phyloP scores from a whole-genome alignment of 2,113 vertebrate species.

The Cyprinus carpio region DNA sequence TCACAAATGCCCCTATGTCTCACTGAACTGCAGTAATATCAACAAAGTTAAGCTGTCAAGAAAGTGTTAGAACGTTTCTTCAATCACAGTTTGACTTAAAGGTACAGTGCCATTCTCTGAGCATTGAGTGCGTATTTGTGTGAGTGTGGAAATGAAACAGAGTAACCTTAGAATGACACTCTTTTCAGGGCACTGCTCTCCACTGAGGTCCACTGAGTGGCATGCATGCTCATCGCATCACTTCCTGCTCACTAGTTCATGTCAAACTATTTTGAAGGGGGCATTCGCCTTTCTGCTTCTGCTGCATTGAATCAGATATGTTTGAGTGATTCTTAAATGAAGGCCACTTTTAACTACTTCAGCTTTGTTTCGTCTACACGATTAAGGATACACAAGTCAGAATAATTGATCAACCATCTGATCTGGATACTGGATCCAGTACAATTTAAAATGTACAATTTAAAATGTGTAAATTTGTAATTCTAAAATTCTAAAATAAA shows the following conservation, averaged over 20 bases:
- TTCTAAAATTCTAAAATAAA: too few relatives aligned
- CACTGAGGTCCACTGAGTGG: conserved; percentile 27
- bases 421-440: too few relatives aligned
- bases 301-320: conserved; percentile 9
- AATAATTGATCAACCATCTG: too few relatives aligned
- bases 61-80: conserved; percentile 7
- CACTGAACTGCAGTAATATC: not conserved
- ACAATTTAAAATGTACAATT: too few relatives aligned
- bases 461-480: too few relatives aligned
- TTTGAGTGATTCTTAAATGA: not conserved
- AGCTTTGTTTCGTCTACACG: not conserved
- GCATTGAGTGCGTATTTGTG: conserved; percentile 1
- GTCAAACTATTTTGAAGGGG: conserved; percentile 7
- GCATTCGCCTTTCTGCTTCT: not conserved
- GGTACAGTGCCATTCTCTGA: not conserved
- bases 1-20: not conserved
- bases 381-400: too few relatives aligned
- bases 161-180: conserved; percentile 3
- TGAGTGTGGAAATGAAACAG: not conserved
- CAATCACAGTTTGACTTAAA: not conserved
- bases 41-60: conserved; percentile 4
- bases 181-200: conserved; percentile 21
- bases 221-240: conserved; percentile 37
- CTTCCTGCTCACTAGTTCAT: conserved; percentile 36
- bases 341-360: not conserved